Percentiles rank a stretch among this genome's conserved stretches.
Conservation (phyloP, 2,888 invertebrate species). For the Myopa tessellatipennis region DNA sequence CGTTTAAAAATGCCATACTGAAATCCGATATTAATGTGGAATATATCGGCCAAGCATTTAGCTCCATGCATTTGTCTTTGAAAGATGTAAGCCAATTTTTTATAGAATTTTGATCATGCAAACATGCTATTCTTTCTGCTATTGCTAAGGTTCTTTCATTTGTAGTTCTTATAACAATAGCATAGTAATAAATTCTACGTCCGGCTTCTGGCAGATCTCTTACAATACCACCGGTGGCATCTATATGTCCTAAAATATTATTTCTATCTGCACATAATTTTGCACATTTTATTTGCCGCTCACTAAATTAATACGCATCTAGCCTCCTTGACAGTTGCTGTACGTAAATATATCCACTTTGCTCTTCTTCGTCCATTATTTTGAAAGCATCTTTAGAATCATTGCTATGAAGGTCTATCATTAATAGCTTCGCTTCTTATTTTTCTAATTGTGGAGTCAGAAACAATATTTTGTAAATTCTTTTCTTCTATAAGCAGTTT, state of each 20-base stretch:
- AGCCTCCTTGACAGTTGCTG: neutral
- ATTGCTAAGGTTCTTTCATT: neutral
- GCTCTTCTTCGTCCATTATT: conserved; percentile 11
- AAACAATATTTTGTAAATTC: conserved; percentile 8
- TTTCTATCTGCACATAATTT: neutral
- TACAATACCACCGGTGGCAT: conserved; percentile 12
- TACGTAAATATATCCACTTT: neutral
- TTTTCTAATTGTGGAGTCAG: conserved; percentile 2
- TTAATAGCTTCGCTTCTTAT: conserved; percentile 13
- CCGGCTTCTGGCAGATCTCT: neutral
- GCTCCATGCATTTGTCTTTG: neutral
- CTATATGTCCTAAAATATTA: neutral
- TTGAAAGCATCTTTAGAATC: conserved; percentile 7
- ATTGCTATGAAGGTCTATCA: neutral
- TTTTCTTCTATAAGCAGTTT: neutral
- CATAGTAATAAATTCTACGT: conserved; percentile 10
- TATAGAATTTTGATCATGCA: conserved; percentile 16
- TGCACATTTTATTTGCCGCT: conserved; percentile 13
- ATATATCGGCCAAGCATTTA: conserved; percentile 20
- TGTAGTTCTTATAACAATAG: conserved; percentile 13
- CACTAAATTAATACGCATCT: conserved; percentile 4
- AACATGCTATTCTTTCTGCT: neutral
- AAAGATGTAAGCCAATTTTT: conserved; percentile 5
- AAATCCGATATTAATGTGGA: conserved; percentile 16
- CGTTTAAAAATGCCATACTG: conserved; percentile 22